Base-by-base conservation (phyloP, 2,888 invertebrate species). In the Cephus pulcher region DNA sequence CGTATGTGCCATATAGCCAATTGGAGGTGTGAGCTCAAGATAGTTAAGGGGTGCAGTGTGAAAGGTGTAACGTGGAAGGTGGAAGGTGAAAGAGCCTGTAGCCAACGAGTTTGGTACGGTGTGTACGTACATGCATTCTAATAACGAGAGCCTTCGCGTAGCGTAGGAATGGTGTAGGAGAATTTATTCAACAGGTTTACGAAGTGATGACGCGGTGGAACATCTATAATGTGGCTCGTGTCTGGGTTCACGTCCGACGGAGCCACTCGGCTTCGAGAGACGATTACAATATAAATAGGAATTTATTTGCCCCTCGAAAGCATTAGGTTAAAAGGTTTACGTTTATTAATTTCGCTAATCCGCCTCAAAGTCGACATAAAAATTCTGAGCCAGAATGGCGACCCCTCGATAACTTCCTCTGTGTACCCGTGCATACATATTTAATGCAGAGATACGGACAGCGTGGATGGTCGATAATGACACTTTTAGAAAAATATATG, bases 311-410 rank as follows among this genome's bases (percentile, higher is more conserved):
- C 78, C 83, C 86, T 84, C 81, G 83, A 81, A 80, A 85, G 88
- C 90, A 87, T 90, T 89, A 88, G 87, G 86, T 89, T 86, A 86
- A 88, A 87, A 89, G 89, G 87, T 90, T 90, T 90, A 90, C 88
- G 89, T 89, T 90, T 89, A 89, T 90, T 89, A 90, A 89, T 89
- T 89, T 87, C 82, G 86, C 88, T 89, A 90, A 90, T 90, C 85
- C 86, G 75, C 81, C 82, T 71, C 71, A 71, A 32, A 71, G 32
- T 71, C 33, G 11, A 71, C 71, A 34, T 71, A 34, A 71, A 71
- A 71, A 71, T 33, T 71, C 71, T 23, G 56, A 56, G 56, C 23
- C 56, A 56, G 56, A 56, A 56, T 56, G 56, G 56, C 56, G 56
- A 56, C 9, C 56, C 56, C 56, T 56, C 56, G 56, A 56, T 56